Base-by-base conservation (phyloP, 2,888 invertebrate genomes). In the Glaucopsyche alexis region DNA sequence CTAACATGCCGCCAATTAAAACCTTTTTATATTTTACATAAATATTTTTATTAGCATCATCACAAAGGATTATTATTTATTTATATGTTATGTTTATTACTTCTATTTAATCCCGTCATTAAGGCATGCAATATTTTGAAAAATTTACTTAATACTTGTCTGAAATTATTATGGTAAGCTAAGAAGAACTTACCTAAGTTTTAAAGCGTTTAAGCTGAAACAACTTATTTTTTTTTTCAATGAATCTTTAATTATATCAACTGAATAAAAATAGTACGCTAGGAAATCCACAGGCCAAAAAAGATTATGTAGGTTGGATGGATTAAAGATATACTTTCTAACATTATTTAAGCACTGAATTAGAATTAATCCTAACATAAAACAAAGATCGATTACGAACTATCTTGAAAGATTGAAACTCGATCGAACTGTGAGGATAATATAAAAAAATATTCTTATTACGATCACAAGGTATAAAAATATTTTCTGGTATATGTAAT, bases 401-500 rank as follows among this genome's bases (percentile, higher is more conserved):
- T n/a, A n/a, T n/a, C n/a, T n/a, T n/a, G n/a, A n/a, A n/a, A n/a
- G n/a, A n/a, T 13, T 1, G 6, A 60, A 60, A 60, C 11, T 29
- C 7, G 29, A 14, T 60, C 29, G 9, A 8, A 11, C 13, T 13
- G 9, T 55, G 11, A 55, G 8, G 55, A 55, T 55, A 55, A 55
- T 55, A 19, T 55, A 55, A 19, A 11, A 55, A 55, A 11, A 11
- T 19, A 55, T 55, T 55, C 11, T 8, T 19, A 55, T 55, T 19
- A 29, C 60, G 13, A 29, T 60, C 60, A 60, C 60, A 29, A 60
- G 60, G 7, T 60, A 60, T 60, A 60, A 60, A 60, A 29, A 60
- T 60, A 60, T 38, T 38, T 60, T 60, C 60, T 60, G 55, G 19
- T 55, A 55, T 38, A 60, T 60, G 14, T 60, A 60, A 60, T 60